Evolutionary conservation across 2,888 invertebrate genomes (phyloP).

Genomic region (Rotaria socialis): DNA sequence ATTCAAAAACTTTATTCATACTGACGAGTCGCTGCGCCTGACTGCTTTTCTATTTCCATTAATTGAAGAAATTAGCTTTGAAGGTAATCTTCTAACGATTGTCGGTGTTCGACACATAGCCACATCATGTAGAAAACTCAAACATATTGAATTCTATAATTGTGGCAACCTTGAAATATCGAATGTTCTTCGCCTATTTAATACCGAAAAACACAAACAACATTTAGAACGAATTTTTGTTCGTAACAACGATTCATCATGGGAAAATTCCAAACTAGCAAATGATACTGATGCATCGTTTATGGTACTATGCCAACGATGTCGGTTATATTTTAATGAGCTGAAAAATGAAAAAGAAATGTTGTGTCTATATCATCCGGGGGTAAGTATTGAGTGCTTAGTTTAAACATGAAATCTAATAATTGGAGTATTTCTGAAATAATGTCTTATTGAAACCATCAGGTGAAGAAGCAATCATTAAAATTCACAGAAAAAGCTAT

Average conservation of each 20-base stretch:
- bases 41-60: background rate
- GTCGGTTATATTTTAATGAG: background rate
- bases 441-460: too few relatives aligned
- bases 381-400: background rate
- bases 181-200: background rate
- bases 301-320: background rate
- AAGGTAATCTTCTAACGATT: background rate
- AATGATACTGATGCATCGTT: background rate
- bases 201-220: background rate
- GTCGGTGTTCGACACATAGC: background rate
- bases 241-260: too few relatives aligned
- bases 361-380: background rate
- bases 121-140: background rate
- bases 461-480: too few relatives aligned
- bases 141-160: background rate
- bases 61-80: background rate
- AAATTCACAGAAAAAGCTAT: too few relatives aligned
- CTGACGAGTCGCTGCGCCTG: background rate
- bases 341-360: background rate
- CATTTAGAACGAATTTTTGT: background rate
- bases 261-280: fast-evolving
- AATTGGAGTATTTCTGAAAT: too few relatives aligned
- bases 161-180: background rate
- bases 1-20: conserved; percentile 4
- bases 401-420: too few relatives aligned